Conservation (phyloP, 2,113 vertebrate genomes). For the Casuarius casuarius region DNA sequence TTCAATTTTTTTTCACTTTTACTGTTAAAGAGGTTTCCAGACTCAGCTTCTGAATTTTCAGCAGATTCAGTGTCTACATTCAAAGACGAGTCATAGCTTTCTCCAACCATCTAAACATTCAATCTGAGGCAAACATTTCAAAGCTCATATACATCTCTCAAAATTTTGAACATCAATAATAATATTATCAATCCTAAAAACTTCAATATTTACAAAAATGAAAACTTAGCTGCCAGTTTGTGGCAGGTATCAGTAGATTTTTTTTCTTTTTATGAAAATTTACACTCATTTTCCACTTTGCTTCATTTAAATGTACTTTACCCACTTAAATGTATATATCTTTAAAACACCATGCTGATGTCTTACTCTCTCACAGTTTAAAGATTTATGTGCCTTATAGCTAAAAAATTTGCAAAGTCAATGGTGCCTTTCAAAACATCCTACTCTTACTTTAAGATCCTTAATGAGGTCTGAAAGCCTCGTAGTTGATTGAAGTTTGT, state of each 20-base stretch:
- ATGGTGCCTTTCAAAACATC: conserved; percentile 22
- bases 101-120: background rate
- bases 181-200: background rate
- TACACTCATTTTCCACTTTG: background rate
- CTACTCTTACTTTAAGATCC: background rate
- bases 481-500: conserved; percentile 42
- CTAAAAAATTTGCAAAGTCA: conserved; percentile 6
- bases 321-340: background rate
- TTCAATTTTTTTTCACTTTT: background rate
- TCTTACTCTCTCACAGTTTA: background rate
- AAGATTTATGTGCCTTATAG: background rate
- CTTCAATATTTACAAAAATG: background rate
- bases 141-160: background rate
- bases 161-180: background rate
- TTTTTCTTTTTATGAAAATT: background rate
- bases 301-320: background rate
- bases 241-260: background rate
- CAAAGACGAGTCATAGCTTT: background rate
- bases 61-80: background rate
- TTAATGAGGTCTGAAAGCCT: conserved; percentile 29
- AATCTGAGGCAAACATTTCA: background rate
- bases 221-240: background rate
- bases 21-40: background rate
- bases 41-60: background rate
- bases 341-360: background rate